These are phyloP conservation scores for Gavia stellata DNA, from an alignment of 2,113 vertebrate genomes.

Conservation along the genomic window DNA sequence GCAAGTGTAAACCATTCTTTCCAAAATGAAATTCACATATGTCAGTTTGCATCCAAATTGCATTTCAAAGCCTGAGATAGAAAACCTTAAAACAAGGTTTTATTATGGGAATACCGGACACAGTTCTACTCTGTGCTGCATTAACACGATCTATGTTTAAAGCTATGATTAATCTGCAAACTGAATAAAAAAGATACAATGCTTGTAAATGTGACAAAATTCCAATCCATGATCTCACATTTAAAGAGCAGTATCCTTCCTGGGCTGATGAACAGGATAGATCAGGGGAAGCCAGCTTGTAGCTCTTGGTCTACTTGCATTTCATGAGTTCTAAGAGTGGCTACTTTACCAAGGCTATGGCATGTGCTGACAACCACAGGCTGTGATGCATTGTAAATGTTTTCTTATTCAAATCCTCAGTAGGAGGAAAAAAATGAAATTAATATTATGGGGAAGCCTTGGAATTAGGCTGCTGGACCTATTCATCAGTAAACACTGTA, in stretches of 20 bases:
- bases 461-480: neutral
- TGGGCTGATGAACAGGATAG: neutral
- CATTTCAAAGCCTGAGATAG: neutral
- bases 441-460: neutral
- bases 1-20: neutral
- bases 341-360: neutral
- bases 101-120: neutral
- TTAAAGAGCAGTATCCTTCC: neutral
- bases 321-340: fast-evolving
- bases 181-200: neutral
- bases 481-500: neutral
- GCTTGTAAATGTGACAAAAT: neutral
- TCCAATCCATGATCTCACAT: neutral
- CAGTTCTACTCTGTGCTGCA: neutral
- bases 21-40: neutral
- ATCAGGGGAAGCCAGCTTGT: neutral
- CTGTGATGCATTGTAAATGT: neutral
- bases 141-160: neutral
- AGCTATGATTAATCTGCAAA: neutral
- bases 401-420: neutral
- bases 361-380: neutral
- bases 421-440: neutral
- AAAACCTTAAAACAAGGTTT: neutral
- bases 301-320: neutral
- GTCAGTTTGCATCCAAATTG: neutral